A percentile compares a stretch with the other conserved stretches of the same genome.
Conservation (phyloP, 2,113 vertebrate species). For the Pachycephala philippinensis region DNA sequence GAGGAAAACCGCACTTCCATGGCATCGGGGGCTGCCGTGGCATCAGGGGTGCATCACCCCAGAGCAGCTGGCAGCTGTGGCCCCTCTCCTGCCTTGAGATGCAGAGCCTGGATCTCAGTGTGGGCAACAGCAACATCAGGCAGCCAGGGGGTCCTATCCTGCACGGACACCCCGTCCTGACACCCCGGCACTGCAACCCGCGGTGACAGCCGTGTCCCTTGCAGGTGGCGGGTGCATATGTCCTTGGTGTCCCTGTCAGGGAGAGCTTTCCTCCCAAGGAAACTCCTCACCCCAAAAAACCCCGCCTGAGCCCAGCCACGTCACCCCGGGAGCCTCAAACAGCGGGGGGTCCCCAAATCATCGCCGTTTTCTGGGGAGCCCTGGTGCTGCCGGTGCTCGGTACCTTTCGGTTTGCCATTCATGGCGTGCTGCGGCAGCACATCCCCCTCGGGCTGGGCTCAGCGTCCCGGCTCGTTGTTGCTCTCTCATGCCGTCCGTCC, state of each 20-base stretch:
- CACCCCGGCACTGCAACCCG: rapidly evolving
- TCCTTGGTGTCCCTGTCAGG: neutral
- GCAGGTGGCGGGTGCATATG: rapidly evolving
- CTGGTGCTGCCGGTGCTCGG: neutral
- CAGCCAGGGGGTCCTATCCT: neutral
- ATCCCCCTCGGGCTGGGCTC: neutral
- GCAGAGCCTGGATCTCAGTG: neutral
- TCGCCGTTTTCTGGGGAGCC: rapidly evolving
- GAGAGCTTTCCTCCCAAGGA: neutral
- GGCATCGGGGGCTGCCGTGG: rapidly evolving
- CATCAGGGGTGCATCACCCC: rapidly evolving
- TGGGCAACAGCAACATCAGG: neutral
- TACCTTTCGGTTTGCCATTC: slow-evolving; percentile 40
- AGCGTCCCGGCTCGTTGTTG: neutral
- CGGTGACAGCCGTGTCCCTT: rapidly evolving
- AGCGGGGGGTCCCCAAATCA: neutral
- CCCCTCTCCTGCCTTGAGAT: neutral
- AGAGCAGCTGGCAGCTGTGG: neutral
- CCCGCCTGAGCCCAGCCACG: rapidly evolving
- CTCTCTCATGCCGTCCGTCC: neutral
- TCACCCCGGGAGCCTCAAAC: neutral
- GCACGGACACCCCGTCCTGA: neutral
- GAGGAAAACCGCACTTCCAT: rapidly evolving
- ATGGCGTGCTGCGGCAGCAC: neutral
- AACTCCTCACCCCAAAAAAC: neutral